Evolutionary conservation across 2,113 vertebrate species (phyloP).

Genomic region (Promerops cafer): DNA sequence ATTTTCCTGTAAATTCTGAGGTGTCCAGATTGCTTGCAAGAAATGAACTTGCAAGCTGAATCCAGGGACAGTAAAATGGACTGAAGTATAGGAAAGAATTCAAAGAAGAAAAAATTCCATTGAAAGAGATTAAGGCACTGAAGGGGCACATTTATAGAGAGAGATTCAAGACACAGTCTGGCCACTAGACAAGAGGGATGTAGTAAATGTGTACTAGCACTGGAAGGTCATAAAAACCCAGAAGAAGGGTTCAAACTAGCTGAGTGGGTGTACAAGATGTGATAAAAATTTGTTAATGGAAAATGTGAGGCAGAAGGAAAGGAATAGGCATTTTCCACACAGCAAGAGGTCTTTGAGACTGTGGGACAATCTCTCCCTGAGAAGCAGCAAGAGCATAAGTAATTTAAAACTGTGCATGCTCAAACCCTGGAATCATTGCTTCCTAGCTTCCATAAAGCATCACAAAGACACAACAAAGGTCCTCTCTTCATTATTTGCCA

Average conservation of each 20-base stretch:
- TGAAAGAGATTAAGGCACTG: not conserved
- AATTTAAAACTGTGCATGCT: not conserved
- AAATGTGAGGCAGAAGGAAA: conserved; percentile 38
- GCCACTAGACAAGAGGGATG: not conserved
- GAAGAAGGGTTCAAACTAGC: not conserved
- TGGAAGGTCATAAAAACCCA: conserved; percentile 19
- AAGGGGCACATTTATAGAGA: not conserved
- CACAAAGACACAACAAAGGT: not conserved
- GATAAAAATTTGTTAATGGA: not conserved
- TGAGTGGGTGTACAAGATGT: conserved; percentile 17
- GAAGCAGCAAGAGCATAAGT: not conserved
- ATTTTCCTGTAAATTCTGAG: not conserved
- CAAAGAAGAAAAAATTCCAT: not conserved
- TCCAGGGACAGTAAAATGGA: not conserved
- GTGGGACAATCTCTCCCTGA: not conserved
- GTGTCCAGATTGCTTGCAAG: not conserved
- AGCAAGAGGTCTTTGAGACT: not conserved
- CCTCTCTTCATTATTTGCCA: not conserved
- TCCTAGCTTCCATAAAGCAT: not conserved
- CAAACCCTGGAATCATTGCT: not conserved
- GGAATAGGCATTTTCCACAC: conserved; percentile 20
- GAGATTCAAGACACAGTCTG: not conserved
- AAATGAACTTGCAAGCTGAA: not conserved
- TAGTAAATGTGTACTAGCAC: not conserved
- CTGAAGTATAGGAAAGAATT: not conserved